These are phyloP conservation scores for Anarrhichthys ocellatus DNA, from an alignment of 2,113 vertebrate species.

Conservation along the genomic window DNA sequence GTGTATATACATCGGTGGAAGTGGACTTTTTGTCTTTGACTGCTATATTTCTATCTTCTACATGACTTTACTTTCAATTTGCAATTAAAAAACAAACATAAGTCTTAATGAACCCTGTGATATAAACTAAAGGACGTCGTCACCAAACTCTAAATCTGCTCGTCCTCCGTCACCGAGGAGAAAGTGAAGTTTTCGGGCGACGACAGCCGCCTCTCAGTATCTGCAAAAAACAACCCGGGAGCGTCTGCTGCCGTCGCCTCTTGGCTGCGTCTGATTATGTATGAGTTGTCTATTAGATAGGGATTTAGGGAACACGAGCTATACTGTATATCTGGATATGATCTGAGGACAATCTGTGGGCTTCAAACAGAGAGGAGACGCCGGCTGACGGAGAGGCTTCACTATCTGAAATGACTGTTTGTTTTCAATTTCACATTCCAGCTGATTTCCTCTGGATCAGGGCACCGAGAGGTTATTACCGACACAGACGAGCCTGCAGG, in stretches of 20 bases:
- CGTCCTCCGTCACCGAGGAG: neutral
- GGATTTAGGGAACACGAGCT: constrained; percentile 68
- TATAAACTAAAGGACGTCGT: neutral
- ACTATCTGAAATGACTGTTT: constrained; percentile 83
- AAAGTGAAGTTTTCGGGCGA: constrained; percentile 12
- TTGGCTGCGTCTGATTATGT: constrained; percentile 54
- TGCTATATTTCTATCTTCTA: neutral
- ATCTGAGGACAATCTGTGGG: constrained; percentile 69
- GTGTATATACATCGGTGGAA: neutral
- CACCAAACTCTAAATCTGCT: neutral
- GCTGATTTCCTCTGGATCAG: constrained; percentile 74
- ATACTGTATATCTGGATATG: constrained; percentile 58
- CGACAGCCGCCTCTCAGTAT: constrained; percentile 4
- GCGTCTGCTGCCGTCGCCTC: constrained; percentile 7
- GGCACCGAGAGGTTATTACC: constrained; percentile 73
- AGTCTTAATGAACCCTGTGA: neutral
- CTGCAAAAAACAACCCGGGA: constrained; percentile 29
- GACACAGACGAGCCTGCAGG: constrained; percentile 44
- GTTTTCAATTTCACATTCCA: constrained; percentile 85
- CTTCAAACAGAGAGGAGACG: constrained; percentile 55
- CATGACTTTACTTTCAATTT: neutral
- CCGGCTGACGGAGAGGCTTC: constrained; percentile 52
- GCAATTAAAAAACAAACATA: neutral
- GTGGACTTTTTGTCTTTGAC: neutral
- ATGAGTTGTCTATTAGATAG: constrained; percentile 69